phyloP scores from a whole-genome alignment of 1,140 invertebrate species.

The Drosophila baimaii region DNA sequence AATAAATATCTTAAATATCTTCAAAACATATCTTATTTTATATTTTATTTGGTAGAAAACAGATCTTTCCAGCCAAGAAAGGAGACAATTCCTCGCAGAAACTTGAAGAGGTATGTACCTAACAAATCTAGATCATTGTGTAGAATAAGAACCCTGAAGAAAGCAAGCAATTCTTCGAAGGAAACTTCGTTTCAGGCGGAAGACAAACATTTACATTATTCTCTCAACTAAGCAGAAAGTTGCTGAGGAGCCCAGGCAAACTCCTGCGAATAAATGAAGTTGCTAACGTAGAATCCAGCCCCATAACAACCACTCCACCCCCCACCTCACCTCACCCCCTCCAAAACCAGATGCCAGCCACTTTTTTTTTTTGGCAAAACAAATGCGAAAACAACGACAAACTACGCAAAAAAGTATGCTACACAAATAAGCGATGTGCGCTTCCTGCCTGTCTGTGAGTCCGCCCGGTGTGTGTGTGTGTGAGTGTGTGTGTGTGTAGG shows the following conservation, averaged over 20 bases:
- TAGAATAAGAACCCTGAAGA: not conserved
- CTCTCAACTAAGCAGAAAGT: conserved; percentile 38
- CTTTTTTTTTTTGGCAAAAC: conserved; percentile 56
- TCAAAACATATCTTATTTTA: not conserved
- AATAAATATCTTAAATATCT: not conserved
- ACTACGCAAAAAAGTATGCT: conserved; percentile 77
- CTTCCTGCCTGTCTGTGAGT: conserved; percentile 33
- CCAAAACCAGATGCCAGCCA: conserved; percentile 11
- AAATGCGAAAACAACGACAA: conserved; percentile 73
- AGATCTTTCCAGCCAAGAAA: not conserved
- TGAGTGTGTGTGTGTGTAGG: conserved; percentile 6
- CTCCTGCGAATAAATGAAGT: conserved; percentile 49
- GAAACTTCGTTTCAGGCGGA: conserved; percentile 7
- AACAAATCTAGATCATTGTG: too few species aligned
- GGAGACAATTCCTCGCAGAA: not conserved
- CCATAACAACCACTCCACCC: not conserved
- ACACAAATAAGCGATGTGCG: conserved; percentile 68
- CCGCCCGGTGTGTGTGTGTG: not conserved
- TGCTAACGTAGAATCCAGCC: conserved; percentile 35
- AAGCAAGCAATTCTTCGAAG: not conserved
- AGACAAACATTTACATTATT: conserved; percentile 59
- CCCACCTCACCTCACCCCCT: too few species aligned
- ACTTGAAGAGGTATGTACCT: too few species aligned
- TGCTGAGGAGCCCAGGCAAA: conserved; percentile 54
- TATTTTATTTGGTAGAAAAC: not conserved